These are phyloP conservation scores for Otocyon megalotis DNA, from an alignment of 2,113 vertebrate species.

Conservation along the genomic window DNA sequence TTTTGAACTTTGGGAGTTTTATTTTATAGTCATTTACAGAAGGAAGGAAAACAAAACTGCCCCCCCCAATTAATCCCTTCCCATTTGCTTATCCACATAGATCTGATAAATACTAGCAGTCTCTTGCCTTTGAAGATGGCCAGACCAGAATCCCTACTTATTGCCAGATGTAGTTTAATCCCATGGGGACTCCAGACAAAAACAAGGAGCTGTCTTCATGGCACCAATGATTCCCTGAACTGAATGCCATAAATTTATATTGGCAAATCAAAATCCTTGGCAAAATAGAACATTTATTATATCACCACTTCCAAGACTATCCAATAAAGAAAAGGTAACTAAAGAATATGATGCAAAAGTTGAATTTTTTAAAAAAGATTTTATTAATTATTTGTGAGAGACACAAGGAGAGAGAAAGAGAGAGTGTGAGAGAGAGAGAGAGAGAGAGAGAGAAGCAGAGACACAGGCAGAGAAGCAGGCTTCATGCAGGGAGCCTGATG, in stretches of 20 bases:
- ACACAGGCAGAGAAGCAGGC: too few species aligned
- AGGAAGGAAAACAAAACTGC: conserved; percentile 63
- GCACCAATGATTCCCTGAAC: conserved; percentile 57
- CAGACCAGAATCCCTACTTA: conserved; percentile 76
- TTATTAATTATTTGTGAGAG: too few species aligned
- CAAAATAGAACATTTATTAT: neutral
- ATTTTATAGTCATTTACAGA: conserved; percentile 59
- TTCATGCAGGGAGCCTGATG: too few species aligned
- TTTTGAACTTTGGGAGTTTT: conserved; percentile 36
- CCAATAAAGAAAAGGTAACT: conserved; percentile 35
- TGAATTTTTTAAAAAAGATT: neutral
- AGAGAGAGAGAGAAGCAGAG: too few species aligned
- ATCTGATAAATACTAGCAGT: conserved; percentile 81
- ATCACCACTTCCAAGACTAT: conserved; percentile 46
- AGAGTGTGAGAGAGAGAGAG: too few species aligned
- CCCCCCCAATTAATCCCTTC: conserved; percentile 40
- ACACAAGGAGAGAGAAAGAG: too few species aligned
- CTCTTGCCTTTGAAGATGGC: conserved; percentile 79
- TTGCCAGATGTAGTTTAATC: conserved; percentile 81
- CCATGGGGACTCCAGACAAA: conserved; percentile 68
- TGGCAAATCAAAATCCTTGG: conserved; percentile 70
- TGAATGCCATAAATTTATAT: conserved; percentile 53
- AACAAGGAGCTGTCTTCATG: conserved; percentile 78
- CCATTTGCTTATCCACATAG: conserved; percentile 78
- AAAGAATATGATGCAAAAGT: conserved; percentile 34